A percentile compares a stretch with the other conserved stretches of the same genome.
Conservation (phyloP, 2,113 vertebrate genomes). For the Puma concolor region DNA sequence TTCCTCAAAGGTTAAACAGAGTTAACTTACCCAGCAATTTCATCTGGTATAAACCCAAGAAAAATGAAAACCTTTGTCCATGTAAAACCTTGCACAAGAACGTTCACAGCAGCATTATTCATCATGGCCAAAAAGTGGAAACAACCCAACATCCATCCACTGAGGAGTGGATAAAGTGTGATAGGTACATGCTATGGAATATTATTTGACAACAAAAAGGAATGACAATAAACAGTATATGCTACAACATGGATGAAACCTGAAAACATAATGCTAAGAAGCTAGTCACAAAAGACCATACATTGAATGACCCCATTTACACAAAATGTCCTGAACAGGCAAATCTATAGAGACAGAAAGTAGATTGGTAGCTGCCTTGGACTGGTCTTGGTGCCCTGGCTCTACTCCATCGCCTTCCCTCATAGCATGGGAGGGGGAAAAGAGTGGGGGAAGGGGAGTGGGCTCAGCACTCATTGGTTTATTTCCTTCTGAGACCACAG, state of each 20-base stretch:
- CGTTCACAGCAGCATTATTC: slow-evolving; percentile 14
- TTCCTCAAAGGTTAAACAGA: slow-evolving; percentile 1
- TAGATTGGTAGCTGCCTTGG: background rate
- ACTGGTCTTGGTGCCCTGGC: background rate
- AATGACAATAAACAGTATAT: background rate
- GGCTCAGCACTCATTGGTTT: background rate
- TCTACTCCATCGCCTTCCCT: background rate
- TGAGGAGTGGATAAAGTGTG: background rate
- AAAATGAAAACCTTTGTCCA: slow-evolving; percentile 17
- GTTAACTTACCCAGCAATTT: background rate
- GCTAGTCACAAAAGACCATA: background rate
- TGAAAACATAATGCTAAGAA: background rate
- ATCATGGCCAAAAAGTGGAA: slow-evolving; percentile 12
- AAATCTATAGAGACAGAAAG: background rate
- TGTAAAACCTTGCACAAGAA: background rate
- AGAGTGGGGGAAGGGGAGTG: background rate
- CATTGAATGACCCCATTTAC: background rate
- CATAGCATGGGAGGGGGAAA: background rate
- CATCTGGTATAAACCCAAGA: background rate
- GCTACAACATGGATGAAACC: background rate
- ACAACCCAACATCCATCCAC: background rate
- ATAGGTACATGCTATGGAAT: background rate
- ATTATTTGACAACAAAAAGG: background rate
- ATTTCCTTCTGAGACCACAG: slow-evolving; percentile 40
- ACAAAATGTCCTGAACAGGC: background rate